Evolutionary conservation across 2,113 vertebrate species (phyloP).

Genomic region (Sapajus apella): DNA sequence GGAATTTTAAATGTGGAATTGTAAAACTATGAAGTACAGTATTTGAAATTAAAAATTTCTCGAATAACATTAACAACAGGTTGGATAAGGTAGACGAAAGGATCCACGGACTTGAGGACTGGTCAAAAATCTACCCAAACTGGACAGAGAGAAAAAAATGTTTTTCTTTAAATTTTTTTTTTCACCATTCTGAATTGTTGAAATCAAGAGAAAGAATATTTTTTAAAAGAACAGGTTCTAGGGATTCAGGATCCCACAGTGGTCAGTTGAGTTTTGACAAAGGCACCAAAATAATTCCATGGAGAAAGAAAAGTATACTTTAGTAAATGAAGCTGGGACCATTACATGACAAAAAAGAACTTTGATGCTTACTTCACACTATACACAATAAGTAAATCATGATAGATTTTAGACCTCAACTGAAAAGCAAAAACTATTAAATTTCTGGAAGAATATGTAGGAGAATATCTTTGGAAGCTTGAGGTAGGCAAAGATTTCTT

Average conservation of each 20-base stretch:
- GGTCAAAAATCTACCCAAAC: not conserved
- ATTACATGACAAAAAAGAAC: not conserved
- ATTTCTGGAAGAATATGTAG: not conserved
- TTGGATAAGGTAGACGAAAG: not conserved
- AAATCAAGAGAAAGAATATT: no score
- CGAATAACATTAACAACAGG: not conserved
- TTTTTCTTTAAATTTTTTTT: no score
- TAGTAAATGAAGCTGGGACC: no score
- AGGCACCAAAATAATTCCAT: not conserved
- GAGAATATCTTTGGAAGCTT: not conserved
- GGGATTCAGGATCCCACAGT: not conserved
- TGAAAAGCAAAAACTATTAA: not conserved
- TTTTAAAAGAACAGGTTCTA: not conserved
- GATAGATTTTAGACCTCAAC: not conserved
- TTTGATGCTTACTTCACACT: not conserved
- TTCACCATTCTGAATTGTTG: no score
- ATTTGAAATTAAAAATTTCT: not conserved
- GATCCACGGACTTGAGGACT: not conserved
- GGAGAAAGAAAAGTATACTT: not conserved
- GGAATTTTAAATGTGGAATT: not conserved
- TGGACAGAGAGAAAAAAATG: not conserved
- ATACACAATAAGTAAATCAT: not conserved
- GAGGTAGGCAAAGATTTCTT: not conserved
- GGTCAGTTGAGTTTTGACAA: not conserved
- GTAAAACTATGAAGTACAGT: not conserved